Evolutionary conservation across 2,797 vertebrate species (phyloP), one percentile per base, ranked within the genome.

Genomic region (Gastrophryne carolinensis): DNA sequence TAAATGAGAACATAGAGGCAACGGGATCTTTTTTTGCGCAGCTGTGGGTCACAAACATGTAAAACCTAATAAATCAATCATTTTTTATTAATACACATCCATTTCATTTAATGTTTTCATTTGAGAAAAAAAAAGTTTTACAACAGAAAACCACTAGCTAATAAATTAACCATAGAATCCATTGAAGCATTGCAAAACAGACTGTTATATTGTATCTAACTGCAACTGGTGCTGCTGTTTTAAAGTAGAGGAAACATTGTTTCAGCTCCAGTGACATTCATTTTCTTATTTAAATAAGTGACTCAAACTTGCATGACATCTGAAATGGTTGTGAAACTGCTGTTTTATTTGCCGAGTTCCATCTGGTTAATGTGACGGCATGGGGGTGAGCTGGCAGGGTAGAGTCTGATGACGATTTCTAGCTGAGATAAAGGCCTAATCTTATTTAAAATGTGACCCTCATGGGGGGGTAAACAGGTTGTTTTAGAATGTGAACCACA

Each of bases 251-350:
- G 72, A 74, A 74, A 66, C 41, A 61, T 68, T 68, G 21, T 60
- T 67, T 67, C 63, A 32, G 60, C 66, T 73, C 35, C 30, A 24
- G 15, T 67, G 37, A 27, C 54, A 29, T 67, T 60, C n/a, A 50
- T 60, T 75, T 65, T 75, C 53, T 75, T 37, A 34, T 29, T 56
- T 27, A 67, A 57, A 74, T 57, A 35, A 74, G 53, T 56, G 35
- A 58, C 24, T 50, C 6, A 47, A 47, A 67, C 24, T 44, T 49
- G 56, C 39, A 72, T 24, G 56, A 50, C 17, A 72, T 37, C 21
- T 49, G 3, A 69, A 60, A 39, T 35, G 15, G 21, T 2, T 49
- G 26, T 58, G 9, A 65, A 73, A 58, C 15, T 23, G 13, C 21
- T 65, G 39, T 23, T 56, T 65, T 17, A 44, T 65, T 49, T 56